Percentiles rank a stretch among this genome's conserved stretches.
These are phyloP conservation scores for Euspilapteryx auroguttella DNA, from an alignment of 2,888 invertebrate species.

Conservation along the genomic window DNA sequence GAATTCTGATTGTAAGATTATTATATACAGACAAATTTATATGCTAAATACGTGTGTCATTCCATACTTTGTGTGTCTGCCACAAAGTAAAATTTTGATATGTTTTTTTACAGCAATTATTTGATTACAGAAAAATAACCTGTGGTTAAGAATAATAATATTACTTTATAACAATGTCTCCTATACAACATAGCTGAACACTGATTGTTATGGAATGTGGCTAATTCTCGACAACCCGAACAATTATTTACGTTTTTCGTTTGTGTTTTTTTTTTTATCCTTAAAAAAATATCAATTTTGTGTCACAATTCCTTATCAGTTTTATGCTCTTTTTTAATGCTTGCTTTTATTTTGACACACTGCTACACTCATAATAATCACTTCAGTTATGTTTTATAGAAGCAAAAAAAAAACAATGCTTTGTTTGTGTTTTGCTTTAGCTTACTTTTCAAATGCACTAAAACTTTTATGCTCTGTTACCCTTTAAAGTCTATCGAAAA, in stretches of 20 bases:
- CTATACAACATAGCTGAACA: constrained; percentile 48
- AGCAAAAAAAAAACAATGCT: constrained; percentile 13
- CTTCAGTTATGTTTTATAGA: constrained; percentile 45
- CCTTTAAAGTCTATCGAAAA: too few relatives aligned
- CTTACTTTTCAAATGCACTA: too few relatives aligned
- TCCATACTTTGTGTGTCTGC: too few relatives aligned
- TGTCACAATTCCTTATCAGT: constrained; percentile 6
- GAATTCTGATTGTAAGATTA: too few relatives aligned
- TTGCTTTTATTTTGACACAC: too few relatives aligned
- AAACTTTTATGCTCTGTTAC: background rate
- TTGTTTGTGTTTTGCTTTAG: constrained; percentile 17
- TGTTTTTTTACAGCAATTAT: too few relatives aligned
- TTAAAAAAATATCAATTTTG: constrained; percentile 2
- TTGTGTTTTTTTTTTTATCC: constrained; percentile 4
- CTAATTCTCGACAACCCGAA: constrained; percentile 48
- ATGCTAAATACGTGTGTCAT: too few relatives aligned
- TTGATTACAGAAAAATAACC: too few relatives aligned
- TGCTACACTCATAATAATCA: constrained; percentile 48
- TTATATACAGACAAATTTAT: too few relatives aligned
- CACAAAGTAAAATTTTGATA: too few relatives aligned
- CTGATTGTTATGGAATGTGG: constrained; percentile 54
- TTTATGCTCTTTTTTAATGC: constrained; percentile 8
- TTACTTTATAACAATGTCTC: too few relatives aligned
- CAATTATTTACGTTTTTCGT: constrained; percentile 10
- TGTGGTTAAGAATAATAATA: too few relatives aligned